Evolutionary conservation across 2,888 invertebrate genomes (phyloP).

Genomic region (Eumacrocentrus americanus): DNA sequence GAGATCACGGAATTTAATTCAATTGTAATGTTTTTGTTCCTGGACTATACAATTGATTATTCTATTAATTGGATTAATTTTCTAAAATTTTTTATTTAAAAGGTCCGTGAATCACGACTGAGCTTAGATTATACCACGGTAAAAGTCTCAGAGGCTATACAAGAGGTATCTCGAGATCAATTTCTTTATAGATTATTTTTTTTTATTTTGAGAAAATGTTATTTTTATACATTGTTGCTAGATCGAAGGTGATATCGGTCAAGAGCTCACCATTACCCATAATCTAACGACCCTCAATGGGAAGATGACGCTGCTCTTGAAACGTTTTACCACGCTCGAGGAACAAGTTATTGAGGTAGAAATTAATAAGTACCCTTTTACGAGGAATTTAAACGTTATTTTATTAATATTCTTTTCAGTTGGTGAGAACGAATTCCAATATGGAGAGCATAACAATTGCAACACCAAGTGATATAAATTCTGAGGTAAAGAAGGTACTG

Average conservation of each 20-base stretch:
- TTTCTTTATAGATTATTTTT: background rate
- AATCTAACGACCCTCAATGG: constrained; percentile 47
- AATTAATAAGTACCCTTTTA: background rate
- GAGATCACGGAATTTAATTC: constrained; percentile 46
- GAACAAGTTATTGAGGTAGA: constrained; percentile 52
- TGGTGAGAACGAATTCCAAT: constrained; percentile 52
- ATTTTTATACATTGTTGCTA: constrained; percentile 22
- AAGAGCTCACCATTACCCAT: constrained; percentile 49
- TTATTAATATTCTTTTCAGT: constrained; percentile 34
- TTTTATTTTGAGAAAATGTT: background rate
- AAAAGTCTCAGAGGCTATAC: constrained; percentile 48
- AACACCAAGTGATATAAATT: constrained; percentile 51
- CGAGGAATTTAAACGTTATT: background rate
- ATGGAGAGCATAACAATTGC: constrained; percentile 49
- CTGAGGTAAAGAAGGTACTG: constrained; percentile 46
- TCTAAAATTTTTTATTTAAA: constrained; percentile 18
- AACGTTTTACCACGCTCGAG: constrained; percentile 44
- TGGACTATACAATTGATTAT: background rate
- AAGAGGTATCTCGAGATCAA: constrained; percentile 42
- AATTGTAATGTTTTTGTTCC: constrained; percentile 40
- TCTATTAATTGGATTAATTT: no score
- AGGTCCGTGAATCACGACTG: constrained; percentile 49
- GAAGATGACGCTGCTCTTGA: constrained; percentile 38
- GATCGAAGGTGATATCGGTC: constrained; percentile 50
- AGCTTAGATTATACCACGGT: constrained; percentile 47